A percentile compares a stretch with the other conserved stretches of the same genome.
Conservation (phyloP, 2,888 invertebrate genomes). For the Sesia apiformis region DNA sequence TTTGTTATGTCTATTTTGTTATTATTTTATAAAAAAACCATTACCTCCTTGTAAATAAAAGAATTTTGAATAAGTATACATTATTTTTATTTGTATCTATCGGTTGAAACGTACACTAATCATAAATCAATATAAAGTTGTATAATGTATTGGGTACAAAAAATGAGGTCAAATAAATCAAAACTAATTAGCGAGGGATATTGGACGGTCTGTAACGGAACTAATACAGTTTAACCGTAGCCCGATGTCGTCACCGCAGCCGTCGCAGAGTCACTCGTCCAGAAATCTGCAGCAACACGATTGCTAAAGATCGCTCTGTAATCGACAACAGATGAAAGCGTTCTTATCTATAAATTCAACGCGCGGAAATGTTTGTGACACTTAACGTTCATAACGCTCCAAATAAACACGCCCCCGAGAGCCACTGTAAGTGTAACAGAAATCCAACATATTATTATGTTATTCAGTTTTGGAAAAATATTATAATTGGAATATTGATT, state of each 20-base stretch:
- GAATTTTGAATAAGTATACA: slow-evolving; percentile 4
- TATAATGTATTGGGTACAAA: not conserved
- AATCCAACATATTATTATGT: too few species aligned
- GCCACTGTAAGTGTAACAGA: slow-evolving; percentile 19
- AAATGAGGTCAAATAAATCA: slow-evolving; percentile 8
- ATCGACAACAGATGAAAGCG: slow-evolving; percentile 61
- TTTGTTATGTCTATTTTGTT: slow-evolving; percentile 38
- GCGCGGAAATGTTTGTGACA: slow-evolving; percentile 53
- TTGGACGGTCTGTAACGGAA: slow-evolving; percentile 37
- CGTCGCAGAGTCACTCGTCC: slow-evolving; percentile 56
- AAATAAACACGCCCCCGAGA: slow-evolving; percentile 30
- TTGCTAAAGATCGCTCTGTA: slow-evolving; percentile 66
- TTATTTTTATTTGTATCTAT: too few species aligned
- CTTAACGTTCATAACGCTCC: slow-evolving; percentile 36
- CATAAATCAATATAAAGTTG: too few species aligned
- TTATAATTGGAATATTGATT: too few species aligned
- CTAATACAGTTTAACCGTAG: slow-evolving; percentile 53
- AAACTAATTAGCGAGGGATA: slow-evolving; percentile 18
- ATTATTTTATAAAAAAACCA: slow-evolving; percentile 25
- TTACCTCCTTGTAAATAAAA: slow-evolving; percentile 59
- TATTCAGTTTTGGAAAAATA: too few species aligned
- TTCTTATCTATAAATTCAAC: slow-evolving; percentile 66
- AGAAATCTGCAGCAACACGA: slow-evolving; percentile 62
- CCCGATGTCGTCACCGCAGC: slow-evolving; percentile 53
- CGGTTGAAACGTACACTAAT: too few species aligned